These are phyloP conservation scores for Smithornis capensis DNA, from an alignment of 2,113 vertebrate genomes.

Conservation along the genomic window DNA sequence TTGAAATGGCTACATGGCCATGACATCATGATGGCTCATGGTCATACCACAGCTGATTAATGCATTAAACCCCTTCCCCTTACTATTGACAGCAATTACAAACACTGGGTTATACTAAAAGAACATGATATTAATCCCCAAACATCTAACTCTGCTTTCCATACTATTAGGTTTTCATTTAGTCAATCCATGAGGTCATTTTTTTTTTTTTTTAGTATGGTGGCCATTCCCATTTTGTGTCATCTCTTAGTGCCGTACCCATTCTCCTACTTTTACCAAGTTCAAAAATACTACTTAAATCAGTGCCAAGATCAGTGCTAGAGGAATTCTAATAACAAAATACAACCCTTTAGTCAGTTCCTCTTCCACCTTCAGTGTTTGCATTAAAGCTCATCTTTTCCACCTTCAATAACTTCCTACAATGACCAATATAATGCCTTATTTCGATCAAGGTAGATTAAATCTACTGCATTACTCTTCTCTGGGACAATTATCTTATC, in stretches of 20 bases:
- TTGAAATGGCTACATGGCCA: background rate
- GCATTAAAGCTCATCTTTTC: background rate
- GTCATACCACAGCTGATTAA: background rate
- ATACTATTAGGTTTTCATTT: background rate
- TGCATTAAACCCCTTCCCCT: background rate
- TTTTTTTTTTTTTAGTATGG: background rate
- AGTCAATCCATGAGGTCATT: background rate
- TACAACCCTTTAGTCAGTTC: background rate
- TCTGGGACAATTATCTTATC: conserved; percentile 53
- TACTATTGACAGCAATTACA: background rate
- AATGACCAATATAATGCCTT: background rate
- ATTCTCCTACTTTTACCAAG: background rate
- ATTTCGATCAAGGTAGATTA: conserved; percentile 22
- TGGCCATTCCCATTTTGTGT: background rate
- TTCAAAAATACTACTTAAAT: background rate
- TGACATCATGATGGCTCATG: background rate
- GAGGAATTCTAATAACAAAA: background rate
- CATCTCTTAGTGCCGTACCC: background rate
- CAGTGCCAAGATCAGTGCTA: background rate
- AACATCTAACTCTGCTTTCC: background rate
- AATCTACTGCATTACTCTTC: conserved; percentile 17
- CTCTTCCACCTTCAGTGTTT: background rate
- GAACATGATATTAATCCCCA: background rate
- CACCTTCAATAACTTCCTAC: background rate
- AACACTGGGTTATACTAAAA: background rate